Evolutionary conservation across 2,113 vertebrate species (phyloP).

Genomic region (Falco punctatus): DNA sequence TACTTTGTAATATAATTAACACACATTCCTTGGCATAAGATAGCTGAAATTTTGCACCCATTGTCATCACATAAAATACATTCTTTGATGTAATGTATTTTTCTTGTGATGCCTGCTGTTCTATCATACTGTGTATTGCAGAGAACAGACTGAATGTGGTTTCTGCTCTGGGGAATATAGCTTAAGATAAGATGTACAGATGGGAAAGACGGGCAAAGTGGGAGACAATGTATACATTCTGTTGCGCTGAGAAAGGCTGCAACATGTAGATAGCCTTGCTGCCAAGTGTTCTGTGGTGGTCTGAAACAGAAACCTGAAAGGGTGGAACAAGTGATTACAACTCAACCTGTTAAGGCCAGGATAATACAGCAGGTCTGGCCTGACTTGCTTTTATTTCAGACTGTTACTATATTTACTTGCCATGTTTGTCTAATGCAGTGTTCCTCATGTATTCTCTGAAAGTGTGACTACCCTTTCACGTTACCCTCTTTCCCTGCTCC

Average conservation of each 20-base stretch:
- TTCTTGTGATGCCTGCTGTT: background rate
- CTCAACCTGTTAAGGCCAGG: background rate
- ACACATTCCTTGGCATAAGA: background rate
- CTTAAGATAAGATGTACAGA: background rate
- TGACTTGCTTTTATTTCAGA: background rate
- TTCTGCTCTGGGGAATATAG: background rate
- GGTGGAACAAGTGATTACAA: background rate
- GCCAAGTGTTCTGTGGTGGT: background rate
- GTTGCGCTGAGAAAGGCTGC: background rate
- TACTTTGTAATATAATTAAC: slow-evolving; percentile 50
- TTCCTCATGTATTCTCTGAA: background rate
- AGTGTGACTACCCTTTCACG: background rate
- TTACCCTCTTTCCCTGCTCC: background rate
- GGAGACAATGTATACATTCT: background rate
- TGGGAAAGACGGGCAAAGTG: background rate
- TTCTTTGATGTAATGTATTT: background rate
- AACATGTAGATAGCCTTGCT: background rate
- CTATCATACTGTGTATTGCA: background rate
- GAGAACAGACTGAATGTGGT: background rate
- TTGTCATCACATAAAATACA: slow-evolving; percentile 13
- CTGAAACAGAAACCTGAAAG: background rate
- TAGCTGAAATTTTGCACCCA: slow-evolving; percentile 7
- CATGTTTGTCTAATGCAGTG: background rate
- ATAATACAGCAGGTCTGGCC: background rate
- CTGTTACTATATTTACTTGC: background rate